Percentiles rank a stretch among this genome's conserved stretches.
Conservation (phyloP, 2,888 invertebrate genomes). For the Lycaena phlaeas region DNA sequence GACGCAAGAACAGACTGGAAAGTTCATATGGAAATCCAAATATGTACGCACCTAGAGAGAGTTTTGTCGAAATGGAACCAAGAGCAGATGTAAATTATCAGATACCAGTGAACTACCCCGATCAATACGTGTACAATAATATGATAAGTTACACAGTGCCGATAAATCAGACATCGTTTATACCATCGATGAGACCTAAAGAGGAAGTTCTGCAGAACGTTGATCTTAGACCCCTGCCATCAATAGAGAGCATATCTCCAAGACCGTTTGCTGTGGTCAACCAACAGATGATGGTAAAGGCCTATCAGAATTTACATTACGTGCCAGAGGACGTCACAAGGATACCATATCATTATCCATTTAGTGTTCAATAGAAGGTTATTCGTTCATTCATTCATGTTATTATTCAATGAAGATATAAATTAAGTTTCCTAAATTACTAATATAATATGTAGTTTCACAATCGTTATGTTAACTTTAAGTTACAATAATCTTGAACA, state of each 20-base stretch:
- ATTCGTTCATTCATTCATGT: no score
- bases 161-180: conserved; percentile 43
- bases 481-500: no score
- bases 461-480: no score
- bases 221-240: conserved; percentile 55
- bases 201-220: conserved; percentile 46
- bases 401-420: no score
- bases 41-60: conserved; percentile 42
- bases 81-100: conserved; percentile 46
- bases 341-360: conserved; percentile 62
- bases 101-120: conserved; percentile 44
- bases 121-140: conserved; percentile 56
- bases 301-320: conserved; percentile 61
- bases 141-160: conserved; percentile 58
- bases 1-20: conserved; percentile 73
- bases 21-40: conserved; percentile 41
- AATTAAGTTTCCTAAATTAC: no score
- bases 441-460: no score
- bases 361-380: conserved; percentile 40
- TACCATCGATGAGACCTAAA: conserved; percentile 45
- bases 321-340: conserved; percentile 56
- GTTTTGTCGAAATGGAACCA: conserved; percentile 51
- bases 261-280: conserved; percentile 59
- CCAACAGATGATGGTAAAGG: conserved; percentile 68
- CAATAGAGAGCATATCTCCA: conserved; percentile 64